Percentiles rank a stretch among this genome's conserved stretches.
These are phyloP conservation scores for Stratiolaelaps scimitus DNA, from an alignment of 1,140 invertebrate species.

Conservation along the genomic window DNA sequence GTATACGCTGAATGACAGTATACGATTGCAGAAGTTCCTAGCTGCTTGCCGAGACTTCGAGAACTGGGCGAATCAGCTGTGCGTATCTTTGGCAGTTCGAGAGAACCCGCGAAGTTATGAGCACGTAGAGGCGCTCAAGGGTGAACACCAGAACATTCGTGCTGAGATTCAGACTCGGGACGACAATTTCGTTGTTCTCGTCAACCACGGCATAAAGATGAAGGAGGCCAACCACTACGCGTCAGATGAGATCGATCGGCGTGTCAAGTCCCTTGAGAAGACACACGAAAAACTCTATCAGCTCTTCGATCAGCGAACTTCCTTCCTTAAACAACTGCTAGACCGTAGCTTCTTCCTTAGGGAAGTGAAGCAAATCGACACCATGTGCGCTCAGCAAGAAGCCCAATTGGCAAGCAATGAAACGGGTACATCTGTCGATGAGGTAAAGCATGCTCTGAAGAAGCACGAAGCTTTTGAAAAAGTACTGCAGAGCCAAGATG, in stretches of 20 bases:
- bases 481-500: constrained; percentile 64
- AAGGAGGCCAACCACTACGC: constrained; percentile 62
- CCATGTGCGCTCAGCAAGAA: constrained; percentile 73
- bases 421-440: constrained; percentile 54
- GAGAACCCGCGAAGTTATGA: constrained; percentile 71
- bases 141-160: constrained; percentile 77
- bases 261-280: constrained; percentile 19
- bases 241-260: constrained; percentile 38
- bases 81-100: constrained; percentile 63
- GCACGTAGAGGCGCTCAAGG: constrained; percentile 69
- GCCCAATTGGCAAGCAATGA: constrained; percentile 43
- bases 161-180: constrained; percentile 89
- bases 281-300: constrained; percentile 27
- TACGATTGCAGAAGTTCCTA: constrained; percentile 75
- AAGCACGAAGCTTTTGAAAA: constrained; percentile 84
- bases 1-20: constrained; percentile 67
- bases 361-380: constrained; percentile 84
- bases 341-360: constrained; percentile 86
- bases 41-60: constrained; percentile 70
- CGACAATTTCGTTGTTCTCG: constrained; percentile 63
- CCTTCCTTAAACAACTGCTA: constrained; percentile 79
- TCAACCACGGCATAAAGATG: constrained; percentile 67
- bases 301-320: constrained; percentile 57
- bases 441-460: constrained; percentile 69
- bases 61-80: constrained; percentile 68